phyloP scores from a whole-genome alignment of 2,113 vertebrate species.

The Gobiocypris rarus region DNA sequence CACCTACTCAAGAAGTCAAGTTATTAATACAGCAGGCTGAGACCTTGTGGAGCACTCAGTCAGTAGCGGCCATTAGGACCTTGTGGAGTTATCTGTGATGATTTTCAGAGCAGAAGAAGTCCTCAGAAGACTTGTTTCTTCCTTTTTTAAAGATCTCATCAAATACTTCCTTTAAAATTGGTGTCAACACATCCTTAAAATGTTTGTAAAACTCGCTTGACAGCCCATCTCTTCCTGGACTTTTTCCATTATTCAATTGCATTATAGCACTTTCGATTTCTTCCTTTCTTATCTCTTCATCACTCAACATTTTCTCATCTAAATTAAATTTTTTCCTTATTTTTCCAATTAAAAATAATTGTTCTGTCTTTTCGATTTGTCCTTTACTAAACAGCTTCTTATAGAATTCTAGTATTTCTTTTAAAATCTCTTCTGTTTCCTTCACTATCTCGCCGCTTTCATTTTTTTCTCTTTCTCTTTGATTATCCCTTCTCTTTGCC shows the following conservation, averaged over 20 bases:
- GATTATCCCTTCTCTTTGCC: neutral
- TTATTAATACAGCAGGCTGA: too few relatives aligned
- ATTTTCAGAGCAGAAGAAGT: too few relatives aligned
- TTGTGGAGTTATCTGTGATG: too few relatives aligned
- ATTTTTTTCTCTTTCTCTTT: neutral
- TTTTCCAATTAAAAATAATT: neutral
- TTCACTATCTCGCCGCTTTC: neutral
- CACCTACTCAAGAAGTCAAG: too few relatives aligned
- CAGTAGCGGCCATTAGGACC: too few relatives aligned
- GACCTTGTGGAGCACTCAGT: too few relatives aligned
- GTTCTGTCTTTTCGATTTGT: neutral
- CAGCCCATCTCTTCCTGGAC: neutral
- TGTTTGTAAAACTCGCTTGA: neutral
- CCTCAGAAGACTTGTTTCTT: neutral
- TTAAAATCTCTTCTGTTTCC: neutral
- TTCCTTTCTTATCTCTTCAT: neutral
- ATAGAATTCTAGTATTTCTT: neutral
- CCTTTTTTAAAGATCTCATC: neutral
- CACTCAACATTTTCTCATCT: neutral
- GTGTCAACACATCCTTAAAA: neutral
- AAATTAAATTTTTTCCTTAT: neutral
- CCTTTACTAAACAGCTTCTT: neutral
- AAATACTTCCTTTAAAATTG: neutral
- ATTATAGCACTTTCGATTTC: neutral
- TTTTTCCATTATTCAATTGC: neutral